These are phyloP conservation scores for Salmo trutta DNA, from an alignment of 2,797 vertebrate genomes.

Conservation along the genomic window DNA sequence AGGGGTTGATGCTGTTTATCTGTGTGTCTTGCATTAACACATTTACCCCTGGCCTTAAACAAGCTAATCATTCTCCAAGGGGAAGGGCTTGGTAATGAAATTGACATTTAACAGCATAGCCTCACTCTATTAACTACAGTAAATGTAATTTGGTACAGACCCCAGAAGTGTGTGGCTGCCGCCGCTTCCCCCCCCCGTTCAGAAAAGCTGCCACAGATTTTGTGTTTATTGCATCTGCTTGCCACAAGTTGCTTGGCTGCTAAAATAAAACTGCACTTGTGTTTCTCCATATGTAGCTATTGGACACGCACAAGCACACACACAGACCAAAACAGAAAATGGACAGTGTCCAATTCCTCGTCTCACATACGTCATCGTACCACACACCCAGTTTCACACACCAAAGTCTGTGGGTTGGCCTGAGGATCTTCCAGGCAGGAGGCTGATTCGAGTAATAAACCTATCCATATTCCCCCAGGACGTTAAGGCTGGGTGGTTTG, in stretches of 20 bases:
- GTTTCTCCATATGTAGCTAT: conserved; percentile 69
- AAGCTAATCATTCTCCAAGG: conserved; percentile 76
- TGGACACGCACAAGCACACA: conserved; percentile 18
- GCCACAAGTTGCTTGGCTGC: conserved; percentile 71
- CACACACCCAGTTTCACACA: background rate
- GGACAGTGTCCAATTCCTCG: no score
- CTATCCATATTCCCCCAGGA: background rate
- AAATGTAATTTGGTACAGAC: conserved; percentile 79
- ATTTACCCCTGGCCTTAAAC: conserved; percentile 78
- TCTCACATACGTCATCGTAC: background rate
- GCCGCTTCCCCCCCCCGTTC: background rate
- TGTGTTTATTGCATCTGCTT: conserved; percentile 73
- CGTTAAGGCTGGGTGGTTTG: background rate
- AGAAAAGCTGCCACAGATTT: conserved; percentile 24
- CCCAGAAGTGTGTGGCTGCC: conserved; percentile 23
- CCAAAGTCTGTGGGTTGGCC: background rate
- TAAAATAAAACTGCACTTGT: conserved; percentile 66
- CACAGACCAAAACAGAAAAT: background rate
- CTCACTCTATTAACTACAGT: conserved; percentile 86
- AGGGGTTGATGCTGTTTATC: conserved; percentile 43
- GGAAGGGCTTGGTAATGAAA: conserved; percentile 82
- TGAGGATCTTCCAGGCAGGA: background rate
- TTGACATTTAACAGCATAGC: conserved; percentile 81
- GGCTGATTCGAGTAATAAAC: background rate
- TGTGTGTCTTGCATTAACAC: conserved; percentile 73